Evolutionary conservation across 2,888 invertebrate species (phyloP).

Genomic region (Uloborus plumipes): DNA sequence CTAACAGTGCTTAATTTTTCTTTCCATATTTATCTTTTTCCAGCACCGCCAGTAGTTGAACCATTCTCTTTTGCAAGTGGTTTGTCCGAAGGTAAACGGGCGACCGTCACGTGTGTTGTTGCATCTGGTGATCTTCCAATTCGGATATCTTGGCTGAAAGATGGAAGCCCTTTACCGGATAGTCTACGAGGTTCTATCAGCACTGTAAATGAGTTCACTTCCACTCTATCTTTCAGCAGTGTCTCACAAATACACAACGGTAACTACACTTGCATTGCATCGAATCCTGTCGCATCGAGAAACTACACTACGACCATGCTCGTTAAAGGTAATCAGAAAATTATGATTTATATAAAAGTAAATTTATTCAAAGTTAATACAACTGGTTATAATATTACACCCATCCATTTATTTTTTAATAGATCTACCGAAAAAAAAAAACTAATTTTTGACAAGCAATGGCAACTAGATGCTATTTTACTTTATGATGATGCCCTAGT

Average conservation of each 20-base stretch:
- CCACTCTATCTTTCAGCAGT: conserved; percentile 70
- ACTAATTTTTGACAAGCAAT: too few species aligned
- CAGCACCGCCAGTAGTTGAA: conserved; percentile 62
- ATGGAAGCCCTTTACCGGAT: conserved; percentile 69
- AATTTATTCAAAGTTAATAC: too few species aligned
- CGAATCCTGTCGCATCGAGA: conserved; percentile 69
- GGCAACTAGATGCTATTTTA: too few species aligned
- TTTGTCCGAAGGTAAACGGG: conserved; percentile 52
- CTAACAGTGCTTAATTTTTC: too few species aligned
- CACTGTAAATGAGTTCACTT: conserved; percentile 66
- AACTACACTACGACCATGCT: conserved; percentile 69
- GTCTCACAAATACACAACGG: conserved; percentile 70
- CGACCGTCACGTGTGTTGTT: conserved; percentile 59
- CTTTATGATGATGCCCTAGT: too few species aligned
- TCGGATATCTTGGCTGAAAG: conserved; percentile 71
- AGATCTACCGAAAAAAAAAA: too few species aligned
- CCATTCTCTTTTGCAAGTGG: conserved; percentile 52
- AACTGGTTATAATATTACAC: too few species aligned
- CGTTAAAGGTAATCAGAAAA: conserved; percentile 66
- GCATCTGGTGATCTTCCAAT: conserved; percentile 69
- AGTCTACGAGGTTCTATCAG: conserved; percentile 44
- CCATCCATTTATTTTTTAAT: too few species aligned
- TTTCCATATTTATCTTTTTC: background rate
- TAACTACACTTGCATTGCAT: conserved; percentile 70
- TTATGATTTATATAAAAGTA: too few species aligned